Base-by-base conservation (phyloP, 2,113 vertebrate genomes). In the Conger conger region DNA sequence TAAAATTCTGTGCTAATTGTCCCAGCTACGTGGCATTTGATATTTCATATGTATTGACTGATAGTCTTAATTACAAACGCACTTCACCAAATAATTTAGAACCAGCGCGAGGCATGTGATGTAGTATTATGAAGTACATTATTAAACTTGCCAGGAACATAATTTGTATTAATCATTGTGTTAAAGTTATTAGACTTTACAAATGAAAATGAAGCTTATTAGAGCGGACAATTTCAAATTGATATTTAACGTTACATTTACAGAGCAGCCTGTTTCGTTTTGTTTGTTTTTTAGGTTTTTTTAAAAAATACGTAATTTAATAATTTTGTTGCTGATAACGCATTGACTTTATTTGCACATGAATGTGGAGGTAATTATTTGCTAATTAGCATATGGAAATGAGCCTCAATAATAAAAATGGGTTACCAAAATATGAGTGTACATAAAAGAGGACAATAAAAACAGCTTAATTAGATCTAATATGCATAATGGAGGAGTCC, bases 381-480 rank as follows among this genome's bases (percentile, higher is more conserved):
- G 91, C 92, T 90, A 89, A 95, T 94, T 94, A 93, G 92, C 92
- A 93, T 93, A 93, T 92, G 93, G 86, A 92, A 94, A 94, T 95
- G 88, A 92, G 90, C 86, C 90, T 91, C 92, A 89, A 91, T 93
- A 91, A 91, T 87, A 93, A 93, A 88, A 91, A 82, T 79, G 50
- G 63, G 82, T 73, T 84, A 76, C 73, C 27, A 77, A 86, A 89
- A 87, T 38, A 16, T 54, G 33, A 57, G 50, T 83, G 53, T 85
- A 87, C 90, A 91, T 89, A 86, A 88, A 88, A 84, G 82, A 86
- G 87, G 88, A 93, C 91, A 89, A 90, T 83, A 88, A 91, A 91
- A 91, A 91, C 88, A 84, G 27, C 89, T 86, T 92, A 92, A 93
- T 91, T 91, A 93, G 90, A 89, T 57, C 87, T 90, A 90, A 92